Evolutionary conservation across 35 echinoderm and acorn worm genomes (phyloP), one percentile per base, ranked within the genome.

Genomic region (Apostichopus japonicus): DNA sequence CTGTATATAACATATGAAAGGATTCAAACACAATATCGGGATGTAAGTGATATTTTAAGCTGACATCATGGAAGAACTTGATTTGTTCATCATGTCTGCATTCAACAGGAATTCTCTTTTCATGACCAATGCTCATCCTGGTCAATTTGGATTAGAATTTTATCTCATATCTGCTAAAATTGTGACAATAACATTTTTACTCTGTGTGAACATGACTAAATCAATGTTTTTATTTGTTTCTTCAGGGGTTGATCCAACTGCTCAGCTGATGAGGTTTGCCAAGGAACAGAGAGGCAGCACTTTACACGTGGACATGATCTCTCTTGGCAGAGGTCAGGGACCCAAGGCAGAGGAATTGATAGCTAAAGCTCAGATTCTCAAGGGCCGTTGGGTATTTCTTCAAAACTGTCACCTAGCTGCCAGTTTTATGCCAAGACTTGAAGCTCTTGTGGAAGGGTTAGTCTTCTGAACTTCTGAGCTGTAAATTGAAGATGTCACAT

Each of bases 331-430:
- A 58, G 97, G 97, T 6, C 97, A 99, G 56, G 97, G 97, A 4
- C 97, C 97, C 6, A 99, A 98, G 57, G 97, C 97, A 14, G 97
- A 99, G 90, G 97, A 99, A 77, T 86, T 99, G 63, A 99, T 99
- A 65, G 93, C 97, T 56, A 99, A 99, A 91, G 97, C 97, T 57
- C 97, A 99, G 92, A 99, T 99, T n/a, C 90, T 99, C 23, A 99
- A 99, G 79, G 97, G 97, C 4, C 56, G 95, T 54, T 96, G 97
- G 97, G 93, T 96, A n/a, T 99, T 96, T 78, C 90, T 99, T 7
- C 97, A 99, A 88, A 99, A 99, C 61, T 99, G 97, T 78, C 97
- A 99, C 73, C 90, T 99, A 24, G 97, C 97, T 5, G 97, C 97
- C 15, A 96, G 95, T 17, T 99, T 99, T 61, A 99, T 96, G 95